Evolutionary conservation across 2,113 vertebrate species (phyloP), one percentile per base, ranked within the genome.

Genomic region (Casuarius casuarius): DNA sequence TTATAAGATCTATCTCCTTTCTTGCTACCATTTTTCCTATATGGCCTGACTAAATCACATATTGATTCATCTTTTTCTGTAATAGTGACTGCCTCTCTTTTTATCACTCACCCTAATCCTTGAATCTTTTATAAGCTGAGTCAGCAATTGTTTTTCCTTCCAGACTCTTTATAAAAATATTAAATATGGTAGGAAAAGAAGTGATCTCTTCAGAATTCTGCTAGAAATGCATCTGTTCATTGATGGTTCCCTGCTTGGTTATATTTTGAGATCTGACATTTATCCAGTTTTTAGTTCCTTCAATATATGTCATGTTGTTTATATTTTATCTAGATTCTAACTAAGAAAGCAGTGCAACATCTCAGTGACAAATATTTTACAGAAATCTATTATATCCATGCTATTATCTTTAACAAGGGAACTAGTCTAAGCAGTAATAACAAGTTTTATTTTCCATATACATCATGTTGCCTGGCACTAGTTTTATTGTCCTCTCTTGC

Each of bases 291-390:
- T 84, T 73, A 29, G 11, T 56, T 78, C 56, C 14, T 72, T 46
- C 72, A 65, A 65, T 68, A 49, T 1, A 29, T 9, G 4, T 4
- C 12, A 54, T 28, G 7, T 51, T 9, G 9, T 22, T 68, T 89
- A 54, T 84, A 66, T 86, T 91, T 92, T 35, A 56, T 56, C 19
- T 31, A 22, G 13, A 15, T 65, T 94, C 93, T 56, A 82, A 61
- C 72, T 13, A 13, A 89, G 75, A 95, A 75, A 75, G 2, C 9
- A 82, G 12, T 5, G 0, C 26, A 67, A 72, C 9, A 76, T 16
- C 46, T 48, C 38, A 75, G 10, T 35, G 46, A 19, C 12, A 68
- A 81, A 25, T 1, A 48, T 59, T 87, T 89, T 65, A 68, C 13
- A 54, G 31, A 75, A 81, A 54, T 58, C 19, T 51, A 4, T 42